phyloP scores from a whole-genome alignment of 2,888 invertebrate species.

The Scrobipalpa costella region DNA sequence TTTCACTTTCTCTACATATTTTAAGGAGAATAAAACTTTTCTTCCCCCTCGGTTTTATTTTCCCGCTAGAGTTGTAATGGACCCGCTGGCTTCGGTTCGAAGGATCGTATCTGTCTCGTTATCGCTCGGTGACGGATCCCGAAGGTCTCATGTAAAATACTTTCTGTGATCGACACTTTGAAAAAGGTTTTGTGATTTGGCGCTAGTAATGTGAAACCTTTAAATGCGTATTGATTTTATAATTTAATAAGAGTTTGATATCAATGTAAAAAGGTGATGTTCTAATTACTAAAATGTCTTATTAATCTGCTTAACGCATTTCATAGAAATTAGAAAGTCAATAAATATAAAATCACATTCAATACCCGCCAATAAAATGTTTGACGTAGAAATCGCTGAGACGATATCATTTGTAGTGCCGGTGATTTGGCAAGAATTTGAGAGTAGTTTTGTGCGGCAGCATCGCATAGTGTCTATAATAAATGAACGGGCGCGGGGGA shows the following conservation, averaged over 20 bases:
- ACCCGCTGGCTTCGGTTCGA: slow-evolving; percentile 51
- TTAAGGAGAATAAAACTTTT: slow-evolving; percentile 80
- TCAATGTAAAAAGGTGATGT: neutral
- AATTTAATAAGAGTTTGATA: neutral
- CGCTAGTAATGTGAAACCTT: neutral
- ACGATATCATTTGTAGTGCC: slow-evolving; percentile 22
- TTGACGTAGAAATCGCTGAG: neutral
- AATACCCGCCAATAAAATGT: slow-evolving; percentile 4
- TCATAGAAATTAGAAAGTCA: neutral
- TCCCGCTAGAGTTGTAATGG: slow-evolving; percentile 63
- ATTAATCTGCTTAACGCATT: neutral
- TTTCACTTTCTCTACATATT: slow-evolving; percentile 82
- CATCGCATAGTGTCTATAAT: slow-evolving; percentile 79
- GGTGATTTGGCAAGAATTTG: slow-evolving; percentile 49
- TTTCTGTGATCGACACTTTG: slow-evolving; percentile 56
- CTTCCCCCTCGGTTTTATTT: slow-evolving; percentile 69
- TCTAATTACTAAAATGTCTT: neutral
- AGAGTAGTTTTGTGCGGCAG: slow-evolving; percentile 52
- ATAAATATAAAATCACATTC: neutral
- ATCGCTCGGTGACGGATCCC: slow-evolving; percentile 51
- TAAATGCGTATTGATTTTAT: neutral
- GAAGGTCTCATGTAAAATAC: slow-evolving; percentile 58
- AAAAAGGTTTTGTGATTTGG: neutral
- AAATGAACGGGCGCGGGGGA: slow-evolving; percentile 80
- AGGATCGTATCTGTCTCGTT: slow-evolving; percentile 65